These are phyloP conservation scores for Lineus longissimus DNA, from an alignment of 1,140 invertebrate species.

Conservation along the genomic window DNA sequence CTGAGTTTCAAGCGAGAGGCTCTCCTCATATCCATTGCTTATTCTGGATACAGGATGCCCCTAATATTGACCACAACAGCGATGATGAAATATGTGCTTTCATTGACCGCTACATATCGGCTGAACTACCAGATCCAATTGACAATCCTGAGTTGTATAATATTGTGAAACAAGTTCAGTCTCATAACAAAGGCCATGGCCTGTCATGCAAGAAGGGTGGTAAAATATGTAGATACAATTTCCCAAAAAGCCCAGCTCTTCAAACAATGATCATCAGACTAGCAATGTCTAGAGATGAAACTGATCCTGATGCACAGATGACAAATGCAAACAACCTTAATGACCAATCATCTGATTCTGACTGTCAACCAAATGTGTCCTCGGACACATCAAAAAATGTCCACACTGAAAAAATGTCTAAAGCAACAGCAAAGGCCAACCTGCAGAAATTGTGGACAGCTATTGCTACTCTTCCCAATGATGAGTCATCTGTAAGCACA, in stretches of 20 bases:
- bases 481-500: not conserved
- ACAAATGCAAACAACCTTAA: not conserved
- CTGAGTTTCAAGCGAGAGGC: too few species aligned
- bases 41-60: too few species aligned
- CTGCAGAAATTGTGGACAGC: constrained; percentile 6
- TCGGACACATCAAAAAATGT: not conserved
- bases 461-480: not conserved
- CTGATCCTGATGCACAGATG: too few species aligned
- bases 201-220: constrained; percentile 1
- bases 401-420: not conserved
- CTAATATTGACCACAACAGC: too few species aligned
- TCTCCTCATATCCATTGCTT: too few species aligned
- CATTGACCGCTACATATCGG: not conserved
- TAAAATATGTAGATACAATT: constrained; percentile 4
- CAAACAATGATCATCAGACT: not conserved
- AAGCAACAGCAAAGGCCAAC: constrained; percentile 3
- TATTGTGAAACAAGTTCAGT: not conserved
- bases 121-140: not conserved
- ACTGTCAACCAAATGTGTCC: not conserved
- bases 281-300: not conserved
- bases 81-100: not conserved
- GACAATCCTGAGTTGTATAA: constrained; percentile 6
- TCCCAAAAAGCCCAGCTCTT: not conserved
- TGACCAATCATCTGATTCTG: too few species aligned
- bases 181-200: not conserved